These are phyloP conservation scores for Agelastica alni DNA, from an alignment of 2,888 invertebrate genomes.

Conservation along the genomic window DNA sequence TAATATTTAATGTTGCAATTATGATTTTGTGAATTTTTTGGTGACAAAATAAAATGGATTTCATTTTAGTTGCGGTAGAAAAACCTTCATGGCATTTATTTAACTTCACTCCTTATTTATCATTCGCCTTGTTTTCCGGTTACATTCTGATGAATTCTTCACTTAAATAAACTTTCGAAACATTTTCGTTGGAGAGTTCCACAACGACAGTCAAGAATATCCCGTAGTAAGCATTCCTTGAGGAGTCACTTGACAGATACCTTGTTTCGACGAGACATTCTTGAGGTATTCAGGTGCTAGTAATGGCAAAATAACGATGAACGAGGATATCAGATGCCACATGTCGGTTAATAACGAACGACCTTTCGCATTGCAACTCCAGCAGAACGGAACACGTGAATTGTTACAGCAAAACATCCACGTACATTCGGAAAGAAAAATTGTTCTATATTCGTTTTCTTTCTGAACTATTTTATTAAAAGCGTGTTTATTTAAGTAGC, in stretches of 20 bases:
- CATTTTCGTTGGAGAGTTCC: slow-evolving; percentile 1
- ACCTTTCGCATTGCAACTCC: background rate
- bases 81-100: no score
- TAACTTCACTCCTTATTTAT: no score
- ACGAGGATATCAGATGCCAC: slow-evolving; percentile 2
- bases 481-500: no score
- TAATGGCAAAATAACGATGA: slow-evolving; percentile 12
- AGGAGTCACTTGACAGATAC: slow-evolving; percentile 8
- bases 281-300: slow-evolving; percentile 8
- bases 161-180: background rate
- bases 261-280: slow-evolving; percentile 1
- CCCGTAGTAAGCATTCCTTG: slow-evolving; percentile 1
- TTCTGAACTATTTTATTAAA: no score
- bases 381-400: background rate
- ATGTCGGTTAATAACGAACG: slow-evolving; percentile 7
- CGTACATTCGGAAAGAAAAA: no score
- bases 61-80: no score
- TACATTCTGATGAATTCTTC: background rate
- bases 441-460: no score
- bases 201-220: background rate
- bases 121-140: no score
- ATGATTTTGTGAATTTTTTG: no score
- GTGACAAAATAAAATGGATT: no score
- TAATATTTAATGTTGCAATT: no score
- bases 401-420: no score